Evolutionary conservation across 2,888 invertebrate species (phyloP), one percentile per base, ranked within the genome.

Genomic region (Byasa hedistus): DNA sequence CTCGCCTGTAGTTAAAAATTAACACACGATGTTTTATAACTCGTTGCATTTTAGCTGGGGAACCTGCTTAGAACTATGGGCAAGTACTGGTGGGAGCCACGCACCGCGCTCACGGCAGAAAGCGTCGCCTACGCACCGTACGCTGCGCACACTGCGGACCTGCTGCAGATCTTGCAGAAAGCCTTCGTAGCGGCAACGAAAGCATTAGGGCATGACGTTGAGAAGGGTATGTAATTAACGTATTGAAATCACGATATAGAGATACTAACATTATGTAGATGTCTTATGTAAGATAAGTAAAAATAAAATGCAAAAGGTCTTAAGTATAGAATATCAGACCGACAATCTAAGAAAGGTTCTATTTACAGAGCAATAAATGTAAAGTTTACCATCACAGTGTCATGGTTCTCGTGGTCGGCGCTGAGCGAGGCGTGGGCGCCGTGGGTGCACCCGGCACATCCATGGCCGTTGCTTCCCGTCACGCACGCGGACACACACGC

Each of bases 61-160:
- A 77, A 84, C 66, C 61, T 86, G 0, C 77, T 87, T 0, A 81
- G 85, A 2, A 80, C 82, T 36, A 65, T 89, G 21, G 90, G 90
- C 44, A 71, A 68, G 21, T 44, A 78, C 0, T 89, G 89, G 85
- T 85, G 86, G 84, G 79, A 76, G 36, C 79, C 75, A 0, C 81
- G 86, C 5, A 62, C 75, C 3, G 66, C 71, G 2, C 32, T 52
- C 10, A 12, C 17, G 62, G 68, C 12, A 54, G 21, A 59, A 24
- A 19, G 52, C 39, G 7, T 54, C 44, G 17, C 67, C 56, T 70
- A 73, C 70, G 70, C 72, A 0, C 44, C 48, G 66, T 79, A 83
- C 78, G 83, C 84, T 23, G 61, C 75, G 36, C 72, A 78, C 73
- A 69, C 75, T 1, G 82, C 84, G 2, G 65, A 70, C 4, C 64